Conservation (phyloP, 2,113 vertebrate genomes). For the Furnarius figulus region DNA sequence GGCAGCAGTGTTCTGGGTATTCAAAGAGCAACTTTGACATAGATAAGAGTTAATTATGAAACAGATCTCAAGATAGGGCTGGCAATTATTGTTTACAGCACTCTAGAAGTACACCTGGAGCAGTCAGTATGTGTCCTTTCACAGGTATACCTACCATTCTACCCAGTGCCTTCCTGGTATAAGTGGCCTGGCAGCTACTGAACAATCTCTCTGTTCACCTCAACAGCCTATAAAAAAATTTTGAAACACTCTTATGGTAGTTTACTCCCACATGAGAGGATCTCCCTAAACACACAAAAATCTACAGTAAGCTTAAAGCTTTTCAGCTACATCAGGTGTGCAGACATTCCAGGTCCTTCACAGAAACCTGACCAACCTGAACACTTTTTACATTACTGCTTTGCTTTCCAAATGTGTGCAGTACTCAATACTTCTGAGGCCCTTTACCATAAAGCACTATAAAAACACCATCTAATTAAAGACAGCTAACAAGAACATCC, state of each 20-base stretch:
- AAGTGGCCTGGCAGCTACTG: background rate
- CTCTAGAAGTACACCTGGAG: background rate
- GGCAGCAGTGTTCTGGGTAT: background rate
- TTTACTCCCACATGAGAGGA: background rate
- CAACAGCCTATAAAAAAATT: background rate
- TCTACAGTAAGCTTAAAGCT: background rate
- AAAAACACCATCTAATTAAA: slow-evolving; percentile 11
- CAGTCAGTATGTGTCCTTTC: background rate
- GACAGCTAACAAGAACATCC: background rate
- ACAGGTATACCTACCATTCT: background rate
- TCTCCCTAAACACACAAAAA: background rate
- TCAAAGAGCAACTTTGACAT: background rate
- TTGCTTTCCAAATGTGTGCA: background rate
- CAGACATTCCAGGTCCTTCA: background rate
- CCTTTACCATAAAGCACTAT: background rate
- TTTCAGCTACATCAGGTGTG: background rate
- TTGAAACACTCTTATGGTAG: background rate
- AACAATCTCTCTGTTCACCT: background rate
- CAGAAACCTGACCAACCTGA: background rate
- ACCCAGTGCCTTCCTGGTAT: background rate
- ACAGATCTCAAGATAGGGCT: background rate
- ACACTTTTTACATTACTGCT: background rate
- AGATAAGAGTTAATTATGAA: background rate
- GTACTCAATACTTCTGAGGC: background rate
- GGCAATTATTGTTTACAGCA: background rate